Base-by-base conservation (phyloP, 2,113 vertebrate species). In the Mirza zaza region DNA sequence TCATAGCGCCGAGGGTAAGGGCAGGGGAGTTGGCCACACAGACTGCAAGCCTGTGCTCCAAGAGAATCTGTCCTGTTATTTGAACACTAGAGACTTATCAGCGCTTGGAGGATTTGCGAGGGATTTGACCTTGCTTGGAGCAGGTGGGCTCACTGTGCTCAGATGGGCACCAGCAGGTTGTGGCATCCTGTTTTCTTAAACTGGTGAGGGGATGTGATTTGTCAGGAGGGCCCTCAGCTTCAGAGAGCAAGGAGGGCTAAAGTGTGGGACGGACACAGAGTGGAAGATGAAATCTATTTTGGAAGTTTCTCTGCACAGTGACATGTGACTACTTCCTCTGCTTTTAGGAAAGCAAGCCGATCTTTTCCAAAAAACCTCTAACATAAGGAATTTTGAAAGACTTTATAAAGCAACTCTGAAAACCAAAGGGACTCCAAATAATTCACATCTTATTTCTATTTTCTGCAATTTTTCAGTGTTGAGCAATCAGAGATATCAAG, bases 31-130 rank as follows among this genome's bases (percentile, higher is more conserved):
- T 77, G 42, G 36, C 0, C 0, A 17, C 36, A 34, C 39, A 89
- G 85, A 82, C 32, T 81, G 70, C 57, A 84, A 23, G 50, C 27
- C 75, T 65, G 39, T 0, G 0, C 48, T 84, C 39, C 34, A 27
- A 90, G 70, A 90, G 27, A 36, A 63, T 57, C 50, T 61, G 80
- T 70, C 18, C 29, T 48, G 0, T 89, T 97, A 67, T 48, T 59
- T 42, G 96, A 90, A 77, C 4, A 91, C 52, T 3, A 11, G 94
- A 32, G 94, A 95, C 89, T 85, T 96, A 75, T 1, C 1, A 34
- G 32, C 87, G 96, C 96, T 98, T 98, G 97, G 93, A 63, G 90
- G 88, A 96, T 97, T 98, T 97, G 88, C 36, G 57, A 61, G 36
- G 65, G 83, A 71, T 76, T 84, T 92, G 73, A 55, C 92, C 65